Evolutionary conservation across 2,113 vertebrate genomes (phyloP).

Genomic region (Aix galericulata): DNA sequence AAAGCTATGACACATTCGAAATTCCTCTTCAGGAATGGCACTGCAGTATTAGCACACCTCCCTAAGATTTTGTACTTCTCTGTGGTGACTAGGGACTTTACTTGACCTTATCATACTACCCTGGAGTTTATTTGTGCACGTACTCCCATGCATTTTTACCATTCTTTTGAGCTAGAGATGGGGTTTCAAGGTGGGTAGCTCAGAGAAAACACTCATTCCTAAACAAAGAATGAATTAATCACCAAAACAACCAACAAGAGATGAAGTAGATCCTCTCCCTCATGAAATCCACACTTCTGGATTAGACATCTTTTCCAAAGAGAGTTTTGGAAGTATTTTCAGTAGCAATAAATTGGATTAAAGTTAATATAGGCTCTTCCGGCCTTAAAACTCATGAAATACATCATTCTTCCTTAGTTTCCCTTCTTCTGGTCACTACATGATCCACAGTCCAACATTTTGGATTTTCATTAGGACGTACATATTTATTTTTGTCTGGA

Average conservation of each 20-base stretch:
- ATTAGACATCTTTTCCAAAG: neutral
- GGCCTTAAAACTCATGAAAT: neutral
- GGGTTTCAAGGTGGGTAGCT: neutral
- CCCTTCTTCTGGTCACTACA: neutral
- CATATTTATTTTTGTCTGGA: neutral
- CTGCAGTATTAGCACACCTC: neutral
- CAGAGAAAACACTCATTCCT: neutral
- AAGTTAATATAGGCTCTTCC: neutral
- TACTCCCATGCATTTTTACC: neutral
- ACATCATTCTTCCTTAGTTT: neutral
- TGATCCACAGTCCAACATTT: neutral
- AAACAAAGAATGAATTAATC: neutral
- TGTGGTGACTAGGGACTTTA: neutral
- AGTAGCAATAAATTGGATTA: neutral
- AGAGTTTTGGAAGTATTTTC: neutral
- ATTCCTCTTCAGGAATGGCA: accelerated
- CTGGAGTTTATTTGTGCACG: neutral
- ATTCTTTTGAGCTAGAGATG: neutral
- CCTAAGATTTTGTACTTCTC: neutral
- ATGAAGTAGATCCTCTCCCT: neutral
- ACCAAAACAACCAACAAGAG: neutral
- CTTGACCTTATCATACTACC: neutral
- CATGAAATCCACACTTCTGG: neutral
- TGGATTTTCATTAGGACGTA: neutral
- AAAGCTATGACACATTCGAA: neutral